Conservation (phyloP, 2,797 vertebrate species). For the Borostomias antarcticus region DNA sequence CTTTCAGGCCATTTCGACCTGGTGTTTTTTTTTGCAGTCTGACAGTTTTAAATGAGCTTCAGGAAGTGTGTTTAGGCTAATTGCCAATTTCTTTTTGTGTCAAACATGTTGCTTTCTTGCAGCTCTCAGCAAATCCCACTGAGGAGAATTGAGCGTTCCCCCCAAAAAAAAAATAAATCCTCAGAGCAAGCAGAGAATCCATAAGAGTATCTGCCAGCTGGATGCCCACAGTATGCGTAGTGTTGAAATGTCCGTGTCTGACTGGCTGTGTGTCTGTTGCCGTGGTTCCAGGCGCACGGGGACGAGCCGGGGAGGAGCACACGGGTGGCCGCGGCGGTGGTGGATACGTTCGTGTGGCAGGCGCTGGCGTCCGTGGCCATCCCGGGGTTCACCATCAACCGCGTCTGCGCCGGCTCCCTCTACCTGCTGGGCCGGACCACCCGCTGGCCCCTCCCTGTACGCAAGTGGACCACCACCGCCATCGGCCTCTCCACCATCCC, state of each 20-base stretch:
- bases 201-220: neutral
- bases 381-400: constrained; percentile 96
- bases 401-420: constrained; percentile 87
- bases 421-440: constrained; percentile 82
- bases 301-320: constrained; percentile 73
- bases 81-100: too few relatives aligned
- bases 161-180: too few relatives aligned
- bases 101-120: too few relatives aligned
- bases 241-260: neutral
- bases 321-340: constrained; percentile 81
- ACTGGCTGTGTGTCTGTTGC: neutral
- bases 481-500: constrained; percentile 93
- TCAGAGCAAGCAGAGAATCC: too few relatives aligned
- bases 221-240: too few relatives aligned
- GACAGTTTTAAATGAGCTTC: too few relatives aligned
- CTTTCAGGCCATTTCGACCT: too few relatives aligned
- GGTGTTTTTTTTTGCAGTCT: too few relatives aligned
- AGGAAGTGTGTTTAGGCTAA: too few relatives aligned
- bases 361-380: constrained; percentile 92
- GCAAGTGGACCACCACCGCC: constrained; percentile 92
- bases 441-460: constrained; percentile 84
- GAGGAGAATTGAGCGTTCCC: neutral
- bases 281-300: constrained; percentile 62
- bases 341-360: constrained; percentile 97
- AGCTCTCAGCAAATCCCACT: too few relatives aligned